phyloP scores from a whole-genome alignment of 2,888 invertebrate species.

The Lasioglossum oenotherae region DNA sequence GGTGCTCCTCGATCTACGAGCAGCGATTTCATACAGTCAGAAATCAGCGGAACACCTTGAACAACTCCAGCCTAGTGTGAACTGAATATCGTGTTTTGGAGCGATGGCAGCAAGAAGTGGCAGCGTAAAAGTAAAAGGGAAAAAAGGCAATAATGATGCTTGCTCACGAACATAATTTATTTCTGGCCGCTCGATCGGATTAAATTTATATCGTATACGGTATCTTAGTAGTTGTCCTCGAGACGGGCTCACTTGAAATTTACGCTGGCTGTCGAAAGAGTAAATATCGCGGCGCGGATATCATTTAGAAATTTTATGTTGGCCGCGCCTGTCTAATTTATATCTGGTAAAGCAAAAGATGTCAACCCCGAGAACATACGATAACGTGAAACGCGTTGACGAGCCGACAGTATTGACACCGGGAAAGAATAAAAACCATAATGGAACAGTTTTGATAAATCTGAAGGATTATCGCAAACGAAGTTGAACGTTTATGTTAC shows the following conservation, averaged over 20 bases:
- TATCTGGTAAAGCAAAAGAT: not conserved
- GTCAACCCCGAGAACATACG: not conserved
- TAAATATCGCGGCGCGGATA: not conserved
- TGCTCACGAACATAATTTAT: constrained; percentile 2
- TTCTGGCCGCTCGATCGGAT: constrained; percentile 4
- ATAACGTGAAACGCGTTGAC: not conserved
- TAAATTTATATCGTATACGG: constrained; percentile 19
- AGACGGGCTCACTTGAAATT: constrained; percentile 12
- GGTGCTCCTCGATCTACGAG: not conserved
- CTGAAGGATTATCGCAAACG: not conserved
- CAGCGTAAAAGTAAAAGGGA: not conserved
- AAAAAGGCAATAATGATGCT: constrained; percentile 5
- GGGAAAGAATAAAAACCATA: not conserved
- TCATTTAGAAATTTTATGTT: constrained; percentile 4
- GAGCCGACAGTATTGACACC: not conserved
- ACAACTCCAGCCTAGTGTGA: constrained; percentile 13
- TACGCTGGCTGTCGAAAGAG: not conserved
- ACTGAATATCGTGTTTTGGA: constrained; percentile 26
- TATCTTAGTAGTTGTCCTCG: constrained; percentile 23
- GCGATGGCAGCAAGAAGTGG: constrained; percentile 20
- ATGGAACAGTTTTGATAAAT: not conserved
- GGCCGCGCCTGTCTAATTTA: not conserved
- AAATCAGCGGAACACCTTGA: constrained; percentile 36
- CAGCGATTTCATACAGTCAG: not conserved
- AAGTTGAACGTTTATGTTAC: not conserved